Evolutionary conservation across 2,888 invertebrate species (phyloP), one percentile per base, ranked within the genome.

Genomic region (Plebejus anna): DNA sequence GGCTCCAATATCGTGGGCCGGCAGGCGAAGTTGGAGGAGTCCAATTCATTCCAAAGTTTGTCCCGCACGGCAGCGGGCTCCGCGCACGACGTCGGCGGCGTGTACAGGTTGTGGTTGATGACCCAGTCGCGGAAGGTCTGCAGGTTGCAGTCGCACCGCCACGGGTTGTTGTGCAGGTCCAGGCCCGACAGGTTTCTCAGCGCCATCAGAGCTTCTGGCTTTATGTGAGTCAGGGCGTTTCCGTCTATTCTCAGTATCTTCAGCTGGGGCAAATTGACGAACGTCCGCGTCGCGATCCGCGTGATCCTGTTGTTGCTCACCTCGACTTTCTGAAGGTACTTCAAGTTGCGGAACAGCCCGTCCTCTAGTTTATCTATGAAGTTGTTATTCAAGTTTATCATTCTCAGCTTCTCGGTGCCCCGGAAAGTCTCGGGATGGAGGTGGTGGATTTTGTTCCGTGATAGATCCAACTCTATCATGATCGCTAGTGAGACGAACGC

Each of bases 61-160:
- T 95, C 96, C 16, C 94, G 92, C 51, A 98, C 89, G 78, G 95
- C 91, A 1, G 92, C 83, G 0, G 98, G 98, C 79, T 96, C 95
- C 1, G 95, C 94, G 85, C 97, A 97, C 73, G 96, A 95, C 0
- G 97, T 97, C 2, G 96, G 96, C 9, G 96, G 94, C 13, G 97
- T 96, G 83, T 97, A 97, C 77, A 98, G 92, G 78, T 97, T 97
- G 80, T 95, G 95, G 80, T 95, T 94, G 77, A 96, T 95, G 78
- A 96, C 95, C 95, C 96, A 97, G 84, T 97, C 96, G 61, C 97
- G 95, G 82, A 98, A 97, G 75, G 95, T 94, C 84, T 97, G 96
- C 80, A 98, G 90, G 81, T 96, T 95, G 87, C 98, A 98, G 84
- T 98, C 97, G 87, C 98, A 98, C 78, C 96, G 95, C 98, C 98